A percentile compares a stretch with the other conserved stretches of the same genome.
phyloP scores from a whole-genome alignment of 2,113 vertebrate genomes.

The Podarcis cretensis region DNA sequence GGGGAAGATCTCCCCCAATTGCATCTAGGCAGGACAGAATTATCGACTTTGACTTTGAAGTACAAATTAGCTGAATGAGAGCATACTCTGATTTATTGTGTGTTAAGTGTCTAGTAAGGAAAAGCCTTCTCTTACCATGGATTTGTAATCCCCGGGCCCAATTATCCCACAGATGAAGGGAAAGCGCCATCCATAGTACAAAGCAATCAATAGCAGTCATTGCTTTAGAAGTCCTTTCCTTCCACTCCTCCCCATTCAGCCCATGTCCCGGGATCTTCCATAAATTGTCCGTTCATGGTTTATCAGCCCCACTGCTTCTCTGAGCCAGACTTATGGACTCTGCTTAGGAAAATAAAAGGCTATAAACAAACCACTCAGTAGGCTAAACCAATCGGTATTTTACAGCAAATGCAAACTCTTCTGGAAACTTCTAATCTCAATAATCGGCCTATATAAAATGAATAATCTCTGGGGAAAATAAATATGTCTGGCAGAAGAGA shows the following conservation, averaged over 20 bases:
- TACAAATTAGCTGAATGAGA: constrained; percentile 81
- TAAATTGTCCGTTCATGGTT: constrained; percentile 68
- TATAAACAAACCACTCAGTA: constrained; percentile 61
- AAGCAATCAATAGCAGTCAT: constrained; percentile 67
- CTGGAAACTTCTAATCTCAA: constrained; percentile 65
- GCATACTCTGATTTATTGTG: constrained; percentile 72
- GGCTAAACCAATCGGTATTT: constrained; percentile 57
- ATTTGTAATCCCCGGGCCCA: constrained; percentile 65
- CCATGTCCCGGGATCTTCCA: constrained; percentile 44
- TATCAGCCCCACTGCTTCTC: constrained; percentile 64
- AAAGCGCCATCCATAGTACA: constrained; percentile 62
- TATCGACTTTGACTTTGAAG: constrained; percentile 80
- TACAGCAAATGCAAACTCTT: constrained; percentile 58
- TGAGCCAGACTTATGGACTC: constrained; percentile 61
- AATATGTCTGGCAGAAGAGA: constrained; percentile 37
- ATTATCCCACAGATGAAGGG: constrained; percentile 74
- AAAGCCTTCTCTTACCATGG: constrained; percentile 66
- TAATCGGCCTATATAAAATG: constrained; percentile 48
- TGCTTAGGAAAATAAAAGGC: constrained; percentile 62
- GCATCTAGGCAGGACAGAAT: constrained; percentile 75
- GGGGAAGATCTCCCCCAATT: constrained; percentile 75
- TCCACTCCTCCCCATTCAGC: constrained; percentile 59
- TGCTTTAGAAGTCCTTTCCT: constrained; percentile 69
- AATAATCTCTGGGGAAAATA: constrained; percentile 59
- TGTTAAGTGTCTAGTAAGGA: constrained; percentile 73